Evolutionary conservation across 2,113 vertebrate species (phyloP).

Genomic region (Telmatochromis sp.): DNA sequence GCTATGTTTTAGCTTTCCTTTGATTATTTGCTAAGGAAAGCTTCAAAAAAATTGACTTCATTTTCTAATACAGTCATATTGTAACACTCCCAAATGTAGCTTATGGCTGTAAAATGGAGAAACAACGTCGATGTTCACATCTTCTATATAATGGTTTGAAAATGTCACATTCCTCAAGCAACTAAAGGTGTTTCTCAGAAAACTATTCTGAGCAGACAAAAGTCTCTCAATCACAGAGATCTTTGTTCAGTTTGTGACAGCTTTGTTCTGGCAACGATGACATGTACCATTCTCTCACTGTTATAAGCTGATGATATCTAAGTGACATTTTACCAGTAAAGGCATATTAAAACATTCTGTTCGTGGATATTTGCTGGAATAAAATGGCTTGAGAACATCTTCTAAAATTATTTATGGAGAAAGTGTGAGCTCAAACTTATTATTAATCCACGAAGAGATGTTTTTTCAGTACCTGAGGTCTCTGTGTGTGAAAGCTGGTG

Average conservation of each 20-base stretch:
- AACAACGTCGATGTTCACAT: background rate
- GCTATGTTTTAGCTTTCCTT: background rate
- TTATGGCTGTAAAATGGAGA: background rate
- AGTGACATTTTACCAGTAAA: background rate
- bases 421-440: background rate
- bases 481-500: conserved; percentile 87
- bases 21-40: background rate
- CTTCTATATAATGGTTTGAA: background rate
- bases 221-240: background rate
- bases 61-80: background rate
- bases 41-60: background rate
- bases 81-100: background rate
- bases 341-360: background rate
- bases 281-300: background rate
- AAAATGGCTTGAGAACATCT: background rate
- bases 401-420: background rate
- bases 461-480: conserved; percentile 81
- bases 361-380: background rate
- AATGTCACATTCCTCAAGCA: background rate
- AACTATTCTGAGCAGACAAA: background rate
- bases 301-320: background rate
- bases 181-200: background rate
- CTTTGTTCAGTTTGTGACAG: background rate
- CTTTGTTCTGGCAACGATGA: background rate
- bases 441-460: background rate